Percentiles rank a stretch among this genome's conserved stretches.
Conservation (phyloP, 1,140 invertebrate genomes). For the Nephotettix cincticeps region DNA sequence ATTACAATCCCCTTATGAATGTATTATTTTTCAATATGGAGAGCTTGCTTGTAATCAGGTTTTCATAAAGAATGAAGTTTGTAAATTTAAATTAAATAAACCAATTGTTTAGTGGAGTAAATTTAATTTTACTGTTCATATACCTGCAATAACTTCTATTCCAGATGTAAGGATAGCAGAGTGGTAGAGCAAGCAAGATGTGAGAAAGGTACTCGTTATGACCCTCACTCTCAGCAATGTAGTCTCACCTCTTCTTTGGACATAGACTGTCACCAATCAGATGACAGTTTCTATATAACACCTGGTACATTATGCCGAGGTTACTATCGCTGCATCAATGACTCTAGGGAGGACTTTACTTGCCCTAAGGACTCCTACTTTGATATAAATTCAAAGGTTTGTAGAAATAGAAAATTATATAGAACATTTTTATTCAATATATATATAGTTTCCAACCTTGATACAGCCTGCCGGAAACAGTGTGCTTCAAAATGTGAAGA, state of each 20-base stretch:
- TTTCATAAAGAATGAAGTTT: too few species aligned
- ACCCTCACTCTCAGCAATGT: background rate
- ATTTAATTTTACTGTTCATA: too few species aligned
- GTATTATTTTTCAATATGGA: too few species aligned
- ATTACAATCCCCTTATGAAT: too few species aligned
- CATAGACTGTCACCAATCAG: background rate
- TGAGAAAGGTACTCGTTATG: background rate
- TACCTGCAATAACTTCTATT: background rate
- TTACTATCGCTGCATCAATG: conserved; percentile 40
- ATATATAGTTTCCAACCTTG: too few species aligned
- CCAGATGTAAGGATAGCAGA: background rate
- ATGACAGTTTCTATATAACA: conserved; percentile 15
- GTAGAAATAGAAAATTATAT: background rate
- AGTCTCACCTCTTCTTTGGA: background rate
- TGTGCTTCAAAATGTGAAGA: too few species aligned
- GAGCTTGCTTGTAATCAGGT: too few species aligned
- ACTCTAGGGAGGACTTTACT: conserved; percentile 29
- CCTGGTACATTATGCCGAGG: conserved; percentile 38
- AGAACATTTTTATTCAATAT: too few species aligned
- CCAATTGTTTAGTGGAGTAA: too few species aligned
- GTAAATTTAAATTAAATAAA: too few species aligned
- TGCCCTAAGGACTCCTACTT: conserved; percentile 40
- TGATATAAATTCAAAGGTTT: conserved; percentile 40
- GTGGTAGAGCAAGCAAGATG: background rate
- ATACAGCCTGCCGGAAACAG: too few species aligned